These are phyloP conservation scores for Tetraodon nigroviridis DNA, from an alignment of 2,113 vertebrate genomes.

Conservation along the genomic window DNA sequence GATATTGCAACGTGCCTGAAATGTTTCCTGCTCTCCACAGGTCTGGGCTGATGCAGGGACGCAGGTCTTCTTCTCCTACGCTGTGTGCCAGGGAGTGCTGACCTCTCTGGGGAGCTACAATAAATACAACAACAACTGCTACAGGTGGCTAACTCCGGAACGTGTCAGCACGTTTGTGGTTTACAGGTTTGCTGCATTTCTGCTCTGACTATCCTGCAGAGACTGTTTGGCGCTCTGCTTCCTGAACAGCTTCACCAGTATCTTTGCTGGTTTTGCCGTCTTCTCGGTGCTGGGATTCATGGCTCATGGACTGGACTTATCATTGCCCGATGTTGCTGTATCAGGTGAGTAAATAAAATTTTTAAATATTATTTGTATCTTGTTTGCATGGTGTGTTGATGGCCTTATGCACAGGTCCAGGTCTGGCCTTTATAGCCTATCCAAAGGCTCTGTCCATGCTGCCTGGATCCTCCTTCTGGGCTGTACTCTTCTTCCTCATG, in stretches of 20 bases:
- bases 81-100: slow-evolving; percentile 84
- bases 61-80: slow-evolving; percentile 88
- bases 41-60: slow-evolving; percentile 87
- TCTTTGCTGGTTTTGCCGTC: slow-evolving; percentile 84
- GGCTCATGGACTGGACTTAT: slow-evolving; percentile 64
- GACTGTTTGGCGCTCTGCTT: slow-evolving; percentile 83
- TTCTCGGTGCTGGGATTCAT: slow-evolving; percentile 86
- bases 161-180: neutral
- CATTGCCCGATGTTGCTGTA: slow-evolving; percentile 66
- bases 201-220: slow-evolving; percentile 55
- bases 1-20: too few species aligned
- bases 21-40: slow-evolving; percentile 58
- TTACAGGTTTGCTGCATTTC: neutral
- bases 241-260: slow-evolving; percentile 83
- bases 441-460: slow-evolving; percentile 85
- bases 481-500: slow-evolving; percentile 93
- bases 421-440: slow-evolving; percentile 83
- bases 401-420: slow-evolving; percentile 73
- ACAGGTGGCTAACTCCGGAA: slow-evolving; percentile 73
- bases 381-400: neutral
- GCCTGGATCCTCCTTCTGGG: slow-evolving; percentile 84
- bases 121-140: slow-evolving; percentile 90
- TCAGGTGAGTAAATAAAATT: slow-evolving; percentile 65
- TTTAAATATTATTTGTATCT: neutral
- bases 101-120: slow-evolving; percentile 93